Percentiles rank a stretch among this genome's conserved stretches.
Evolutionary conservation across 1,140 invertebrate species (phyloP).

Genomic region (Cardiocondyla obscurior): DNA sequence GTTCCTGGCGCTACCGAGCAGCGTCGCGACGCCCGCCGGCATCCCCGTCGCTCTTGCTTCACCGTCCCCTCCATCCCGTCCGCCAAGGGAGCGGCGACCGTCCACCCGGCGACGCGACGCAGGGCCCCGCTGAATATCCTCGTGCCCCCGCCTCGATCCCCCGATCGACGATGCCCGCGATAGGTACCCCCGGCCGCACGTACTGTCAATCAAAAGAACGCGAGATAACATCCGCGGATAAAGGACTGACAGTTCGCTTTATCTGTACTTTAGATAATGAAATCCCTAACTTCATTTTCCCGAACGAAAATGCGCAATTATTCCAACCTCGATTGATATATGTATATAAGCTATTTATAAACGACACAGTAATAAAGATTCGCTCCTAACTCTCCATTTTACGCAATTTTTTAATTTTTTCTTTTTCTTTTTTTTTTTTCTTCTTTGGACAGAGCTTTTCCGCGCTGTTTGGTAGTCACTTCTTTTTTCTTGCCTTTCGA

Average conservation of each 20-base stretch:
- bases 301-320: conserved; percentile 41
- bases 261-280: conserved; percentile 52
- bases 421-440: no score
- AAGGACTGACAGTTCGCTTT: conserved; percentile 40
- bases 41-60: neutral
- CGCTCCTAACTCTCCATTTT: no score
- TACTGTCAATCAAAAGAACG: conserved; percentile 56
- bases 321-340: conserved; percentile 4
- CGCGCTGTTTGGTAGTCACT: neutral
- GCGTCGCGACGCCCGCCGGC: conserved; percentile 79
- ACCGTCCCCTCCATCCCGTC: neutral
- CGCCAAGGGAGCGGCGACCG: conserved; percentile 25
- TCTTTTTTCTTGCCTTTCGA: neutral
- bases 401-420: no score
- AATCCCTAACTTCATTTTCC: conserved; percentile 55
- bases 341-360: neutral
- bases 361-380: neutral
- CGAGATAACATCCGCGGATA: conserved; percentile 53
- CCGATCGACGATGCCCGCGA: conserved; percentile 20
- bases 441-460: neutral
- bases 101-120: conserved; percentile 22
- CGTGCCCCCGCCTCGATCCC: neutral
- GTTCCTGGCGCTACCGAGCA: conserved; percentile 81
- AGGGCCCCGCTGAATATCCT: conserved; percentile 1
- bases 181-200: conserved; percentile 36